These are phyloP conservation scores for Ethmia dodecea DNA, from an alignment of 2,888 invertebrate species.

Conservation along the genomic window DNA sequence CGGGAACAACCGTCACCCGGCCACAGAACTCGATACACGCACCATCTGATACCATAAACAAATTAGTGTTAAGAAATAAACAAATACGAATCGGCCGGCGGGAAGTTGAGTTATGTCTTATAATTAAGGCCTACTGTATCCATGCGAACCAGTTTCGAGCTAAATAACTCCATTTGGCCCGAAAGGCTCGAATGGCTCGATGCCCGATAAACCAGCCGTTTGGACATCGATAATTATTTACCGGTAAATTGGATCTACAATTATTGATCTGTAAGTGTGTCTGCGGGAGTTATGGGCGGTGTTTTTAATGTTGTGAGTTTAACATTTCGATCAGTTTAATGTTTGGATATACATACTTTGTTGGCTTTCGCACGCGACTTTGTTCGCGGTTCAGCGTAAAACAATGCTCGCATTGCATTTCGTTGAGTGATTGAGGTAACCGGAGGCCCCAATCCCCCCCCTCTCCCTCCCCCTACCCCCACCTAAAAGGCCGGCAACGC, in stretches of 20 bases:
- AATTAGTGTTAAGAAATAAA: slow-evolving; percentile 57
- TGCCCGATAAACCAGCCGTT: slow-evolving; percentile 18
- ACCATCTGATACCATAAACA: slow-evolving; percentile 58
- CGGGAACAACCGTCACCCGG: slow-evolving; percentile 5
- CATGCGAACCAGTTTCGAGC: slow-evolving; percentile 30
- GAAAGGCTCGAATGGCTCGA: too few species aligned
- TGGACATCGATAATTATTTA: slow-evolving; percentile 55
- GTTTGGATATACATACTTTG: too few species aligned
- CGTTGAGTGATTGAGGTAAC: too few species aligned
- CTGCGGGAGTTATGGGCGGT: slow-evolving; percentile 8
- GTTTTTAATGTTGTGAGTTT: too few species aligned
- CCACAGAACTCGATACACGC: slow-evolving; percentile 20
- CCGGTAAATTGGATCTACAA: slow-evolving; percentile 49
- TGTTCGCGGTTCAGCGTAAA: too few species aligned
- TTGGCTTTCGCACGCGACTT: too few species aligned
- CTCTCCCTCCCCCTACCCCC: too few species aligned
- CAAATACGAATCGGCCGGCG: slow-evolving; percentile 33
- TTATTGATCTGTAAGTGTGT: slow-evolving; percentile 32
- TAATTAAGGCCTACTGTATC: slow-evolving; percentile 60
- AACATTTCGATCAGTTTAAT: too few species aligned
- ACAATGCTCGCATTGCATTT: too few species aligned
- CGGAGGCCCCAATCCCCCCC: too few species aligned
- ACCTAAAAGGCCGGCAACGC: too few species aligned
- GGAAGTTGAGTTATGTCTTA: slow-evolving; percentile 53
- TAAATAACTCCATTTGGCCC: slow-evolving; percentile 27